phyloP scores from a whole-genome alignment of 2,888 invertebrate genomes.

The Proisotoma minuta region DNA sequence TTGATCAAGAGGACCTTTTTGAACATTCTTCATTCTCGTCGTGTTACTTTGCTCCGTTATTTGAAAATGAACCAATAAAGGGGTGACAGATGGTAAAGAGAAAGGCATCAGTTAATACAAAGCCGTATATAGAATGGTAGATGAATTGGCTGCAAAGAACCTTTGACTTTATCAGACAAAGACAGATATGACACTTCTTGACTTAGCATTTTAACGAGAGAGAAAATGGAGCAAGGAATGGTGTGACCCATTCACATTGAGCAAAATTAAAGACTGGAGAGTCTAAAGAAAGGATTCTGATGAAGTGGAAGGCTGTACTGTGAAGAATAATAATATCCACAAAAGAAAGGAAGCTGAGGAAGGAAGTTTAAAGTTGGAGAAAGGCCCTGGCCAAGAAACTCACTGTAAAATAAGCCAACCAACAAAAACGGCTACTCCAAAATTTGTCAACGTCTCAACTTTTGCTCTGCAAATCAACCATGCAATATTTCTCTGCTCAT shows the following conservation, averaged over 20 bases:
- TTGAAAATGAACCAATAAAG: slow-evolving; percentile 13
- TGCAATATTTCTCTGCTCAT: too few relatives aligned
- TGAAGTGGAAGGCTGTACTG: slow-evolving; percentile 30
- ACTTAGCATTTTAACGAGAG: slow-evolving; percentile 16
- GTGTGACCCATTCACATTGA: slow-evolving; percentile 11
- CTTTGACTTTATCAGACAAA: slow-evolving; percentile 14
- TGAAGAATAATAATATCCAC: slow-evolving; percentile 27
- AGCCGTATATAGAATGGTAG: background rate
- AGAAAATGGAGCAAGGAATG: slow-evolving; percentile 12
- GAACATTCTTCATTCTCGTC: background rate
- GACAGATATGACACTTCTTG: slow-evolving; percentile 12
- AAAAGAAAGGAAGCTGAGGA: background rate
- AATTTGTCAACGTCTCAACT: too few relatives aligned
- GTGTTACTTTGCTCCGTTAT: background rate
- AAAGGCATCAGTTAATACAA: background rate
- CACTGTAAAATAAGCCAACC: background rate
- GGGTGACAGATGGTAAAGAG: slow-evolving; percentile 6
- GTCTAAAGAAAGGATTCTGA: slow-evolving; percentile 31
- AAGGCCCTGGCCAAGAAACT: background rate
- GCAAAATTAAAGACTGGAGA: slow-evolving; percentile 25
- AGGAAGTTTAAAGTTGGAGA: slow-evolving; percentile 1
- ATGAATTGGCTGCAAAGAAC: background rate
- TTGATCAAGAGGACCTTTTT: too few relatives aligned
- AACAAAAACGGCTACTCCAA: too few relatives aligned
- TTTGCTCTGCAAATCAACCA: too few relatives aligned